These are phyloP conservation scores for Artibeus jamaicensis DNA, from an alignment of 2,797 vertebrate species.

Conservation along the genomic window DNA sequence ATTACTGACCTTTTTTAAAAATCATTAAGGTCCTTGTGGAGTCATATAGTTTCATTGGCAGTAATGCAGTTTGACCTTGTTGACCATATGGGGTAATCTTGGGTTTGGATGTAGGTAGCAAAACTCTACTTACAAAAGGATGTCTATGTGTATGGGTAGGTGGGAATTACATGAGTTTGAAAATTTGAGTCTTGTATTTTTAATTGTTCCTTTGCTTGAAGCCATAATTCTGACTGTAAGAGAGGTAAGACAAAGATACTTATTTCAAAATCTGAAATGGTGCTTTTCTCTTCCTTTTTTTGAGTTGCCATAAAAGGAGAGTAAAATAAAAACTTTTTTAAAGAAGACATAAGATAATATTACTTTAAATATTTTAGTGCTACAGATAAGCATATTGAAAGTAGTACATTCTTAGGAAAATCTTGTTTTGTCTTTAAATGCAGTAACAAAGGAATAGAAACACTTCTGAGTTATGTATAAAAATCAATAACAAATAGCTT, in stretches of 20 bases:
- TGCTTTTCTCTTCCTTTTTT: constrained; percentile 36
- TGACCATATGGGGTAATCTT: constrained; percentile 56
- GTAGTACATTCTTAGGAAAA: background rate
- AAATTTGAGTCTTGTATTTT: constrained; percentile 35
- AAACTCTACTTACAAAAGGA: background rate
- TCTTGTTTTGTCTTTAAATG: constrained; percentile 42
- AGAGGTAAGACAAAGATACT: constrained; percentile 52
- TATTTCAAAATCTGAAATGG: constrained; percentile 47
- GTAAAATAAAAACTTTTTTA: constrained; percentile 34
- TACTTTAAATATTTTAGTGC: constrained; percentile 42
- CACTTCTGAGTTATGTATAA: constrained; percentile 18
- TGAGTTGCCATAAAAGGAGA: constrained; percentile 30
- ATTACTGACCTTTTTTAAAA: constrained; percentile 80
- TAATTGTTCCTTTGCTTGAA: constrained; percentile 39
- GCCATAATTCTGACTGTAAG: constrained; percentile 34
- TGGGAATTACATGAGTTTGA: background rate
- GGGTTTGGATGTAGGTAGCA: background rate
- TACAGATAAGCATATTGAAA: constrained; percentile 21
- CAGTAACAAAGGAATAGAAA: constrained; percentile 15
- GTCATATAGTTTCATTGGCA: constrained; percentile 70
- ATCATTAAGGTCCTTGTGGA: constrained; percentile 63
- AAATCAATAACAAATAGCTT: constrained; percentile 32
- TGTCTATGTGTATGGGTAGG: background rate
- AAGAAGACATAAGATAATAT: constrained; percentile 21
- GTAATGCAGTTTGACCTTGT: constrained; percentile 65